Conservation (phyloP, 1,140 invertebrate species). For the Rhagoletis pomonella region DNA sequence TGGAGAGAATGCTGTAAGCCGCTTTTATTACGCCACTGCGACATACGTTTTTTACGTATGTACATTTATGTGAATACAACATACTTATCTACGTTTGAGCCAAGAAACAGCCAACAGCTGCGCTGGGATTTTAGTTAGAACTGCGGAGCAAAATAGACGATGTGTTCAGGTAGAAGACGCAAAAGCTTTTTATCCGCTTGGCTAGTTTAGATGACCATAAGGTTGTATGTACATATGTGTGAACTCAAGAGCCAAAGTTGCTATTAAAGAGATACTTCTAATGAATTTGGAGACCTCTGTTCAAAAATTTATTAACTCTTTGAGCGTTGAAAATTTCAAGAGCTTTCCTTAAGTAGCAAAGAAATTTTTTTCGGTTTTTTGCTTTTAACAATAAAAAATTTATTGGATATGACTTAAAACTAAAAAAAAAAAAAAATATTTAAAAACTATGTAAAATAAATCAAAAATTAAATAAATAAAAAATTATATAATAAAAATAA, state of each 20-base stretch:
- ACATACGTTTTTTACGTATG: constrained; percentile 29
- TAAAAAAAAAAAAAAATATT: no score
- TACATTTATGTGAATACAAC: not conserved
- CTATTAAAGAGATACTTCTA: not conserved
- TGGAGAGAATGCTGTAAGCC: constrained; percentile 25
- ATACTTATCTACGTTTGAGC: not conserved
- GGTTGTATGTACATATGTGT: no score
- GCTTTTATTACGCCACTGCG: constrained; percentile 48
- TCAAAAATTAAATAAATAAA: no score
- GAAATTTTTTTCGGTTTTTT: no score
- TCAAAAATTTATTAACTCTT: no score
- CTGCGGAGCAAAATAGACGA: not conserved
- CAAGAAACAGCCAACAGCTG: not conserved
- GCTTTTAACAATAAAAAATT: no score
- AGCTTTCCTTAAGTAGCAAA: no score
- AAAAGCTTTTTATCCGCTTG: not conserved
- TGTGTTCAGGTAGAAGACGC: not conserved
- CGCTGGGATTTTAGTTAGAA: not conserved
- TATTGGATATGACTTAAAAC: no score
- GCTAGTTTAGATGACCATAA: not conserved
- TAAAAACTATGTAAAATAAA: no score
- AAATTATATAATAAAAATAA: no score
- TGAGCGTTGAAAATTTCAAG: no score
- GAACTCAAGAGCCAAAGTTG: not conserved
- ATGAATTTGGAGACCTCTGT: not conserved